phyloP scores from a whole-genome alignment of 2,888 invertebrate genomes.

The Tortrix viridana region DNA sequence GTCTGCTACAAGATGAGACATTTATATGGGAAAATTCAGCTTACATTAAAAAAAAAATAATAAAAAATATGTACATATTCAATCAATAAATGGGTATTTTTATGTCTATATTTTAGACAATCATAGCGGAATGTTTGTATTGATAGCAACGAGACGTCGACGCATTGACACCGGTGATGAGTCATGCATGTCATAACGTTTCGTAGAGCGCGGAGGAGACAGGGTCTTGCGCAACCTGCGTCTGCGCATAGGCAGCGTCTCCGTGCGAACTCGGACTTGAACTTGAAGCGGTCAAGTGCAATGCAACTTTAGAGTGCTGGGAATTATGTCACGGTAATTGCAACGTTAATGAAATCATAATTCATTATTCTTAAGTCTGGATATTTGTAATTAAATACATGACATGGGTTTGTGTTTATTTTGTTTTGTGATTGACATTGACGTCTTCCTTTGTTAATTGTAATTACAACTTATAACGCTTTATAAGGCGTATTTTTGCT shows the following conservation, averaged over 20 bases:
- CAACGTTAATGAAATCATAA: not conserved
- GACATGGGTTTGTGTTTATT: not conserved
- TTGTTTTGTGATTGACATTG: slow-evolving; percentile 1
- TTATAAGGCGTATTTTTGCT: no score
- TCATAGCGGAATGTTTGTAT: slow-evolving; percentile 60
- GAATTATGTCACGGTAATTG: slow-evolving; percentile 16
- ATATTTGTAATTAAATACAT: not conserved
- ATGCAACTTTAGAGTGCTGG: slow-evolving; percentile 44
- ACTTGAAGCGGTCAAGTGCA: slow-evolving; percentile 72
- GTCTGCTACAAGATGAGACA: slow-evolving; percentile 20
- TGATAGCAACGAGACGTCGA: slow-evolving; percentile 70
- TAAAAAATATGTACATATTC: slow-evolving; percentile 48
- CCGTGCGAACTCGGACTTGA: slow-evolving; percentile 68
- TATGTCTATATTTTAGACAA: slow-evolving; percentile 41
- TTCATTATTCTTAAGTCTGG: not conserved
- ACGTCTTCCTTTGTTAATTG: not conserved
- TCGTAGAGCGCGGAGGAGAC: slow-evolving; percentile 41
- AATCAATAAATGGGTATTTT: slow-evolving; percentile 50
- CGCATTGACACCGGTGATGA: slow-evolving; percentile 70
- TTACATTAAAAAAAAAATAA: slow-evolving; percentile 1
- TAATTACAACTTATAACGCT: not conserved
- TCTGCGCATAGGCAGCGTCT: slow-evolving; percentile 41
- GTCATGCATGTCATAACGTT: slow-evolving; percentile 60
- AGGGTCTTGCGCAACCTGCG: slow-evolving; percentile 59
- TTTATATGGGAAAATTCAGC: slow-evolving; percentile 13